Percentiles rank a stretch among this genome's conserved stretches.
Evolutionary conservation across 2,888 invertebrate species (phyloP).

Genomic region (Schizotus pectinicornis): DNA sequence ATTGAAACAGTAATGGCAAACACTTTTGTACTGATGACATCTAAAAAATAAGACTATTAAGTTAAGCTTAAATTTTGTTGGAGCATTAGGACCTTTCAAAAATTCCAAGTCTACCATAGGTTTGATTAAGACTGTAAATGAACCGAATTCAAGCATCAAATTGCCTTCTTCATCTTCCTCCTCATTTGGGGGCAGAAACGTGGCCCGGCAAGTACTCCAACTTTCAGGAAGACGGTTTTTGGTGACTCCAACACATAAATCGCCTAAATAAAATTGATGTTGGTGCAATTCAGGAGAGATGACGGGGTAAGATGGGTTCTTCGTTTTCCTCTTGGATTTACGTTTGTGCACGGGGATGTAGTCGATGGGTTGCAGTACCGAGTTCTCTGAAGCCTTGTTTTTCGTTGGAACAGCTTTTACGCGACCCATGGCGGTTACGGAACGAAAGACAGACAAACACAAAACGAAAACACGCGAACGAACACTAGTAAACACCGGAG

Average conservation of each 20-base stretch:
- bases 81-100: neutral
- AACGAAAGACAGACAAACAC: too few relatives aligned
- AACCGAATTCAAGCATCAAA: neutral
- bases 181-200: neutral
- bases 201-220: too few relatives aligned
- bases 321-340: neutral
- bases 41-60: constrained; percentile 36
- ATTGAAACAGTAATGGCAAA: constrained; percentile 45
- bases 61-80: neutral
- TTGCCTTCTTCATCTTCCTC: neutral
- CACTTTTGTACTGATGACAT: constrained; percentile 44
- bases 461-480: too few relatives aligned
- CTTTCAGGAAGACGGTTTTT: too few relatives aligned
- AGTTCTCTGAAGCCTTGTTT: neutral
- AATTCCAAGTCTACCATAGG: neutral
- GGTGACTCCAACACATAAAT: too few relatives aligned
- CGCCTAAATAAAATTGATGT: too few relatives aligned
- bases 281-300: too few relatives aligned
- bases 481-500: too few relatives aligned
- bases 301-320: neutral
- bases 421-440: neutral
- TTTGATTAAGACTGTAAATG: neutral
- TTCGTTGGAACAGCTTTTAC: neutral
- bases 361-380: neutral
- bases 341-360: constrained; percentile 3